Conservation (phyloP, 2,888 invertebrate species). For the Neocrepidodera transversa region DNA sequence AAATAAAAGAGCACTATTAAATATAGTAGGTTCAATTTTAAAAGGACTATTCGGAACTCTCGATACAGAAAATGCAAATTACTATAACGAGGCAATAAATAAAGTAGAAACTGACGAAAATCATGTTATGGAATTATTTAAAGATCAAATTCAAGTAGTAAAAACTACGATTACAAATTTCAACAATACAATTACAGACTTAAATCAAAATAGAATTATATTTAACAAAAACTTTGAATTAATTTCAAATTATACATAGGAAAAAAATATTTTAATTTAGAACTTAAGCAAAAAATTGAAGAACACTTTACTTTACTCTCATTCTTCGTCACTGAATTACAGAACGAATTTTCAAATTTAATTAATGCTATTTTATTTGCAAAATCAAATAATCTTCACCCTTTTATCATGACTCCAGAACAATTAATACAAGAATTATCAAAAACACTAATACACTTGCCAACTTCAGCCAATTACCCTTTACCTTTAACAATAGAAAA, state of each 20-base stretch:
- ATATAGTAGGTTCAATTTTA: slow-evolving; percentile 26
- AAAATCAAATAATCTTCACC: slow-evolving; percentile 33
- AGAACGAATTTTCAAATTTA: slow-evolving; percentile 27
- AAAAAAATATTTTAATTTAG: slow-evolving; percentile 23
- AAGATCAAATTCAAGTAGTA: slow-evolving; percentile 34
- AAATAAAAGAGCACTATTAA: slow-evolving; percentile 20
- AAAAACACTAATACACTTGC: slow-evolving; percentile 26
- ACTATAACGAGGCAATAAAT: slow-evolving; percentile 32
- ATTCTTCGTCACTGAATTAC: slow-evolving; percentile 29
- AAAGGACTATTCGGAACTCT: slow-evolving; percentile 35
- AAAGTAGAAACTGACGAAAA: slow-evolving; percentile 19
- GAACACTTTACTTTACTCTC: slow-evolving; percentile 34
- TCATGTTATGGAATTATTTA: slow-evolving; percentile 27
- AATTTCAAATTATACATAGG: slow-evolving; percentile 10
- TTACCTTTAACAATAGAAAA: slow-evolving; percentile 27
- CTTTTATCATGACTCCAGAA: slow-evolving; percentile 33
- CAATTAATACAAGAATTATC: slow-evolving; percentile 33
- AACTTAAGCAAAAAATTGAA: slow-evolving; percentile 33
- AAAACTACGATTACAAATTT: slow-evolving; percentile 33
- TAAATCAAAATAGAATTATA: slow-evolving; percentile 25
- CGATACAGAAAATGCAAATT: slow-evolving; percentile 35
- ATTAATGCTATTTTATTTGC: slow-evolving; percentile 28
- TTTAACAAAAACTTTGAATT: slow-evolving; percentile 30
- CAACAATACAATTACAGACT: slow-evolving; percentile 33
- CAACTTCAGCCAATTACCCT: slow-evolving; percentile 22